phyloP scores from a whole-genome alignment of 2,888 invertebrate genomes.

The Beris chalybata region DNA sequence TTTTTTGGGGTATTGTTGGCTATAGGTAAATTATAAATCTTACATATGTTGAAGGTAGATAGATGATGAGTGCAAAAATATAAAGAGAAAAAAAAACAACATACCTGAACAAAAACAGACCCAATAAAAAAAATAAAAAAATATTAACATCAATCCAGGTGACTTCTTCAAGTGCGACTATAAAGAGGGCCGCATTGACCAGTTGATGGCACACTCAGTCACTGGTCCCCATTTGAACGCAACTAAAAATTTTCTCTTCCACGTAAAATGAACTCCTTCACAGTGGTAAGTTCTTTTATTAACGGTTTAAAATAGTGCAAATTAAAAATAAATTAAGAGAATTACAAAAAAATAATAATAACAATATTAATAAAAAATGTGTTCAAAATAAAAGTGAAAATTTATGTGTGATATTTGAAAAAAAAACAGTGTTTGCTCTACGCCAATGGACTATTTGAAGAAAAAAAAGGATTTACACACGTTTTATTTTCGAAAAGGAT shows the following conservation, averaged over 20 bases:
- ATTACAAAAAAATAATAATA: conserved; percentile 17
- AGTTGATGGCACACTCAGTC: conserved; percentile 54
- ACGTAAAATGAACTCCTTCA: conserved; percentile 58
- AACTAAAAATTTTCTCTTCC: conserved; percentile 51
- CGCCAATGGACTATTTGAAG: conserved; percentile 3
- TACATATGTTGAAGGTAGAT: too few relatives aligned
- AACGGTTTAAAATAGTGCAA: neutral
- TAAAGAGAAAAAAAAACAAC: neutral
- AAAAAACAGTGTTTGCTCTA: neutral
- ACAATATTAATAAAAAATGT: too few relatives aligned
- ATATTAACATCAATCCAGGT: conserved; percentile 24
- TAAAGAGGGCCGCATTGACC: conserved; percentile 54
- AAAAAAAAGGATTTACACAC: neutral
- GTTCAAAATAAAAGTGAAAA: conserved; percentile 26
- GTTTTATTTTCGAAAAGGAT: neutral
- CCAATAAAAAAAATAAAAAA: conserved; percentile 12
- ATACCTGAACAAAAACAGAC: neutral
- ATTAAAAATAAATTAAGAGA: conserved; percentile 22
- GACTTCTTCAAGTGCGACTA: conserved; percentile 45
- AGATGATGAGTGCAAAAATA: too few relatives aligned
- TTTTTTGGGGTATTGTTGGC: neutral
- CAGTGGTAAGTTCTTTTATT: conserved; percentile 53
- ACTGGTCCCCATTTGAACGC: conserved; percentile 57
- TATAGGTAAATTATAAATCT: too few relatives aligned
- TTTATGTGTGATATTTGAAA: neutral